Conservation (phyloP, 2,888 invertebrate genomes). For the Scaeva pyrastri region DNA sequence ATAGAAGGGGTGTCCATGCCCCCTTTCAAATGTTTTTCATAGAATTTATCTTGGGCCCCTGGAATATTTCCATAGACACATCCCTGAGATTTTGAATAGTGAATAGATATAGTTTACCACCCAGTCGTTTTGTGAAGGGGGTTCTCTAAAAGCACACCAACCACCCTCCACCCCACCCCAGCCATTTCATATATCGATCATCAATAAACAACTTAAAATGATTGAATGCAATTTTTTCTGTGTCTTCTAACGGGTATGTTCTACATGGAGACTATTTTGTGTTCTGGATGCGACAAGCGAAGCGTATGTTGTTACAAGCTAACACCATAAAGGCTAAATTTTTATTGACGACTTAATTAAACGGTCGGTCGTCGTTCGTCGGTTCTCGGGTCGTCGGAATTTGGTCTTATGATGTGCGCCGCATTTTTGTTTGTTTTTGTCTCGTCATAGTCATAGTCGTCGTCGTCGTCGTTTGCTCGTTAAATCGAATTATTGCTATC, state of each 20-base stretch:
- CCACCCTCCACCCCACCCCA: constrained; percentile 31
- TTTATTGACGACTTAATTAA: constrained; percentile 76
- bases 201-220: constrained; percentile 72
- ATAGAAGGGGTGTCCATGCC: no score
- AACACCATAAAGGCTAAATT: constrained; percentile 58
- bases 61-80: neutral
- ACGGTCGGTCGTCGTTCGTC: constrained; percentile 27
- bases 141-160: neutral
- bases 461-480: constrained; percentile 54
- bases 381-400: neutral
- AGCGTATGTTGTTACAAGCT: constrained; percentile 20
- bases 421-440: constrained; percentile 72
- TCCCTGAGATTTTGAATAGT: constrained; percentile 1
- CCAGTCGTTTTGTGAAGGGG: constrained; percentile 10
- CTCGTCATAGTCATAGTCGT: constrained; percentile 53
- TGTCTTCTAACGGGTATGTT: constrained; percentile 5
- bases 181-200: constrained; percentile 44
- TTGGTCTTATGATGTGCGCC: constrained; percentile 37
- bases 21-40: no score
- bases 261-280: constrained; percentile 11
- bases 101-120: constrained; percentile 35
- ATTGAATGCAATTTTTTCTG: constrained; percentile 74
- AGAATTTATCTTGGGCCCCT: neutral
- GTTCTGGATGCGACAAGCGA: constrained; percentile 47
- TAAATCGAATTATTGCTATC: constrained; percentile 73